phyloP scores from a whole-genome alignment of 2,113 vertebrate species.

The Gorilla gorilla region DNA sequence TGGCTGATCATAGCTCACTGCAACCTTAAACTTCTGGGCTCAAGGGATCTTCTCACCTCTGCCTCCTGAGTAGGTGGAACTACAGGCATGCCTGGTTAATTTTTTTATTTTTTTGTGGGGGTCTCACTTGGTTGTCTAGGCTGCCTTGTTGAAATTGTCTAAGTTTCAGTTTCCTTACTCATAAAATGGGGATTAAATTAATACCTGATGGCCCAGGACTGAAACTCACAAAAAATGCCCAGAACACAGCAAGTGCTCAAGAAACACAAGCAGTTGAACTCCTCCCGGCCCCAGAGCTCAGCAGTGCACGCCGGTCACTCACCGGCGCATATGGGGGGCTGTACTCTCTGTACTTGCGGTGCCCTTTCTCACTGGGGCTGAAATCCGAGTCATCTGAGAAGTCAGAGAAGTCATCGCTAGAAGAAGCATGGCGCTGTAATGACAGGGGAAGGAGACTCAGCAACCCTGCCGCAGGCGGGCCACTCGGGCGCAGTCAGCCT shows the following conservation, averaged over 20 bases:
- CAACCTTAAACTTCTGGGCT: too few relatives aligned
- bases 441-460: fast-evolving
- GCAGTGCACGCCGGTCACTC: conserved; percentile 26
- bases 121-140: too few relatives aligned
- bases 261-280: fast-evolving
- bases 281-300: too few relatives aligned
- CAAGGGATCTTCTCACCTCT: too few relatives aligned
- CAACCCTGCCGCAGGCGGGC: fast-evolving
- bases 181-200: not conserved
- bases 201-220: not conserved
- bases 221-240: not conserved
- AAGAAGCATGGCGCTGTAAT: conserved; percentile 93
- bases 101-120: too few relatives aligned
- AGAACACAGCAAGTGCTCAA: not conserved
- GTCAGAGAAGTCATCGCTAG: conserved; percentile 95
- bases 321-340: conserved; percentile 90
- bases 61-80: too few relatives aligned
- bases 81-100: too few relatives aligned
- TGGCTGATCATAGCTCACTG: too few relatives aligned
- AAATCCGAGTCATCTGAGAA: conserved; percentile 96
- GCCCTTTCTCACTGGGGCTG: conserved; percentile 92
- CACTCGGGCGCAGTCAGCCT: not conserved
- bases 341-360: conserved; percentile 94
- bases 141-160: too few relatives aligned
- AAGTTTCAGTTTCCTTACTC: not conserved